A percentile compares a stretch with the other conserved stretches of the same genome.
Conservation (phyloP, 2,113 vertebrate genomes). For the Amblyopsis rosae region DNA sequence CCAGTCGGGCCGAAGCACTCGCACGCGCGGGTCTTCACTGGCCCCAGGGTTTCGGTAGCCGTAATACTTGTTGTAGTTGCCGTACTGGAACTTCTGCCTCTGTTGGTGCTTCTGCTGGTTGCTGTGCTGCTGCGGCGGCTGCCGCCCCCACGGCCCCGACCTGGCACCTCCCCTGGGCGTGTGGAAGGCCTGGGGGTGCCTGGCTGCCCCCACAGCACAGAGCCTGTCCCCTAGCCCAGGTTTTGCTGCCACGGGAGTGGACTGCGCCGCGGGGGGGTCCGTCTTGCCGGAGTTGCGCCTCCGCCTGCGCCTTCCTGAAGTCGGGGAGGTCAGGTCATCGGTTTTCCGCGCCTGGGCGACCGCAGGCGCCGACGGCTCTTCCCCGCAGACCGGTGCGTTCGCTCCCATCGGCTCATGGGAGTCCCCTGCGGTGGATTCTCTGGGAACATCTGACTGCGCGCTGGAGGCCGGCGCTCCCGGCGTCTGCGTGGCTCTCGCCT, state of each 20-base stretch:
- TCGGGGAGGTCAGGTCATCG: slow-evolving; percentile 69
- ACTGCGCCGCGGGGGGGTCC: slow-evolving; percentile 63
- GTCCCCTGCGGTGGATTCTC: slow-evolving; percentile 66
- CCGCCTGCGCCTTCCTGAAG: slow-evolving; percentile 79
- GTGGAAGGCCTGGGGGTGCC: slow-evolving; percentile 51
- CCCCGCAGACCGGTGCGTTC: slow-evolving; percentile 76
- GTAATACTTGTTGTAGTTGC: slow-evolving; percentile 93
- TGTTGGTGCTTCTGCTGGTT: slow-evolving; percentile 47
- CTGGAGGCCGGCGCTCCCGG: slow-evolving; percentile 29
- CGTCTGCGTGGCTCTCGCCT: slow-evolving; percentile 46
- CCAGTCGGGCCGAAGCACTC: slow-evolving; percentile 83
- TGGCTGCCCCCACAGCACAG: slow-evolving; percentile 20
- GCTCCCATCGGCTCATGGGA: slow-evolving; percentile 71
- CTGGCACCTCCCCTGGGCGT: slow-evolving; percentile 54
- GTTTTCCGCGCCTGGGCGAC: slow-evolving; percentile 58
- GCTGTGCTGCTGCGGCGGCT: slow-evolving; percentile 34
- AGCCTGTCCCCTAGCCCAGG: slow-evolving; percentile 39
- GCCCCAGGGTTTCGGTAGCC: slow-evolving; percentile 88
- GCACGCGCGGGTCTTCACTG: slow-evolving; percentile 82
- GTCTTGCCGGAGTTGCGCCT: slow-evolving; percentile 86
- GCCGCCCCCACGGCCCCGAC: slow-evolving; percentile 46
- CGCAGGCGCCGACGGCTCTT: slow-evolving; percentile 67
- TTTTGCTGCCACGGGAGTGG: slow-evolving; percentile 47
- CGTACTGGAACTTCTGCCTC: slow-evolving; percentile 85
- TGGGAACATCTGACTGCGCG: slow-evolving; percentile 70